phyloP scores from a whole-genome alignment of 2,888 invertebrate species.

The Euclidia mi region DNA sequence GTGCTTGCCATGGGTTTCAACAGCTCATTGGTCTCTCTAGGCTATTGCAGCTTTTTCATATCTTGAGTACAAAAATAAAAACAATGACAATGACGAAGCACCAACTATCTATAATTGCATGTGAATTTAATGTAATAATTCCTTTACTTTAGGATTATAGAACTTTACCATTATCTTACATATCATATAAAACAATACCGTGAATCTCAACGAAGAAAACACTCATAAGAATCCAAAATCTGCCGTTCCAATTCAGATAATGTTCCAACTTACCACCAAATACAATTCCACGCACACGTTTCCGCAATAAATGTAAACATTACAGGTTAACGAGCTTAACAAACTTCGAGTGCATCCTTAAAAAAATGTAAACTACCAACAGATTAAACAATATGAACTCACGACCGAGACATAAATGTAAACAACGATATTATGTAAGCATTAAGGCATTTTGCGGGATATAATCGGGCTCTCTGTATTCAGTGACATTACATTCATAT shows the following conservation, averaged over 20 bases:
- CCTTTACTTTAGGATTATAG: too few relatives aligned
- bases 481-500: slow-evolving; percentile 49
- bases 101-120: too few relatives aligned
- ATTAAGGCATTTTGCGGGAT: slow-evolving; percentile 41
- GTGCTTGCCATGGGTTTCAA: too few relatives aligned
- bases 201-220: background rate
- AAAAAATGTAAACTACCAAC: slow-evolving; percentile 5
- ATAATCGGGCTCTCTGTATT: slow-evolving; percentile 59
- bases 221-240: background rate
- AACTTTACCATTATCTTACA: too few relatives aligned
- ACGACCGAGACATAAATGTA: slow-evolving; percentile 44
- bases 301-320: background rate
- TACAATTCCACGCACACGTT: background rate
- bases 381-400: slow-evolving; percentile 42
- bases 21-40: too few relatives aligned
- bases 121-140: too few relatives aligned
- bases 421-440: slow-evolving; percentile 50
- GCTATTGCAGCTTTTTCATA: too few relatives aligned
- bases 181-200: too few relatives aligned
- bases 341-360: background rate
- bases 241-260: too few relatives aligned
- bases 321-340: background rate
- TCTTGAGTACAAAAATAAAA: too few relatives aligned
- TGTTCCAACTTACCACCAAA: too few relatives aligned
- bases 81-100: too few relatives aligned